Base-by-base conservation (phyloP, 2,113 vertebrate genomes). In the Indicator maculatus region DNA sequence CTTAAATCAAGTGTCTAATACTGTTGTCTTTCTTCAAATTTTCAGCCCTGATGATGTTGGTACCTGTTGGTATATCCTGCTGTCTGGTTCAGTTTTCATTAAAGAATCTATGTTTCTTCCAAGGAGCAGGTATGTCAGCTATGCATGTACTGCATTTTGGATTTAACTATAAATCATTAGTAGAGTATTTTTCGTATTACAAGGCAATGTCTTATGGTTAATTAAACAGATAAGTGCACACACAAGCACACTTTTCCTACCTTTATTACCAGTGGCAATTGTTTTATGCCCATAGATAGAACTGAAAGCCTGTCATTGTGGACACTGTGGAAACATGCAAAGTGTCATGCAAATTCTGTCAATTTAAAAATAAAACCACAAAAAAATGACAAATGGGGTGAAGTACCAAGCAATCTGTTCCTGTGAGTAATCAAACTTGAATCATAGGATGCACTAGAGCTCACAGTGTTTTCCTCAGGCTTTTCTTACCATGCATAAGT, bases 21-120 rank as follows among this genome's bases (percentile, higher is more conserved):
- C 67, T 50, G 13, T 92, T 93, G 4, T 92, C 23, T 23, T 8
- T n/a, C 72, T 94, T 89, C 16, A 73, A 52, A 52, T 13, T 97
- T 97, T 45, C 88, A 98, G 98, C 93, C 99, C 99, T 24, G 99
- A 99, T 87, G 99, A 99, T 96, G 98, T 99, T 77, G 99, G 99
- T 70, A 99, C 98, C 96, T 99, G 99, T 97, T 99, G 99, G 99
- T 99, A 99, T 96, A 99, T 99, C 93, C 98, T 99, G 66, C 98
- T 99, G 69, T 99, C 99, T 64, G 99, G 99, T 63, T 99, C 99
- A 3, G 99, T 99, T 96, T 99, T 99, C 98, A 99, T 99, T 97
- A 99, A 99, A 97, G 99, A 99, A 88, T 99, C 99, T 92, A 99
- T 99, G 99, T 99, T 99, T 97, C 98, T 99, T 93, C 99, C 99